Evolutionary conservation across 2,888 invertebrate genomes (phyloP), one percentile per base, ranked within the genome.

Genomic region (Eulithis prunata): DNA sequence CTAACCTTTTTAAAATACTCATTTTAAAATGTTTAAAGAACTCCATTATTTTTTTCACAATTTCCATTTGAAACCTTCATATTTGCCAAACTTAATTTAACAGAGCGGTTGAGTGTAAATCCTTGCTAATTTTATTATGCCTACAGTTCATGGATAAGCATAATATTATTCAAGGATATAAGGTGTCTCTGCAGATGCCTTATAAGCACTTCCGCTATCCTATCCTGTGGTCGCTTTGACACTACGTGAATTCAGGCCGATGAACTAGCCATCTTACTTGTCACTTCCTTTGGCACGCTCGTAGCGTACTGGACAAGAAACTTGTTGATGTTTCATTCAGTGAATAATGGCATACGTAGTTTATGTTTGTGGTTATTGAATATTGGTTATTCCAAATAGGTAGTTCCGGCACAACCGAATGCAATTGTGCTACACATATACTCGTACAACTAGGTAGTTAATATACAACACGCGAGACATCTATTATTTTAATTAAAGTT

Each of bases 201-300:
- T 74, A 71, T 69, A 72, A 41, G 72, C 55, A 86, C 84, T 88
- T 89, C 89, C 89, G 89, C 72, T 56, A 70, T 49, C 53, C 36
- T 41, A 54, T 73, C 76, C 71, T 75, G 75, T 75, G 77, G 78
- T 76, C 76, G 78, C 80, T 75, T 80, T 79, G 79, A 77, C 80
- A 78, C 79, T 82, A 85, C 85, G 85, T 84, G 79, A 78, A 82
- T 82, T 78, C 85, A 84, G 89, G 89, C 83, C 88, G 86, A 88
- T 87, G 89, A 90, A 87, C 90, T 81, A 85, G 82, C 73, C 77
- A 83, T 78, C 78, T 21, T 32, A 32, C 32, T 62, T 68, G 86
- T 83, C 84, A 89, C 83, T 87, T 91, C 89, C 90, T 87, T 84
- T 83, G 80, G 75, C 80, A 81, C 52, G 60, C 38, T 51, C 79